Evolutionary conservation across 2,888 invertebrate species (phyloP), one percentile per base, ranked within the genome.

Genomic region (Drosophila seclusa): DNA sequence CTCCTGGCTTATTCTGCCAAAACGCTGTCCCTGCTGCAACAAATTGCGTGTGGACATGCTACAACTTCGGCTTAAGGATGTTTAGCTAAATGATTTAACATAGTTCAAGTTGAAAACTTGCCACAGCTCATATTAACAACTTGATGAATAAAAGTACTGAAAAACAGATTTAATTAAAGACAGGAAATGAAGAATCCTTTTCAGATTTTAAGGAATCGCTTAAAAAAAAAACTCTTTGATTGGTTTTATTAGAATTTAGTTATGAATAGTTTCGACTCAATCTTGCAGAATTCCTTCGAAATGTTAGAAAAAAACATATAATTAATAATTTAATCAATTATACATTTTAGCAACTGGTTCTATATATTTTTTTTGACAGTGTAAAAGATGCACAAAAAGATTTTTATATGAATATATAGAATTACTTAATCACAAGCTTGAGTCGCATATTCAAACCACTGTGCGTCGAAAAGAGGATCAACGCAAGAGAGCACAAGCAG

Each of bases 1-100:
- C 88, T 90, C 81, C 82, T 84, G 77, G 74, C 73, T 61, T 68
- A 64, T 64, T 67, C 38, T 36, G 50, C 40, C 63, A 52, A 74
- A 49, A 11, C 57, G 53, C 36, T 74, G 62, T 49, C 68, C 42
- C 69, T 74, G 75, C 78, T 78, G 77, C 79, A 78, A 62, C 75
- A 55, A 78, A 78, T 75, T 71, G 77, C 57, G 78, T 77, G 49
- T 40, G 64, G 59, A 71, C 63, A 61, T 21, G 42, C 10, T 31
- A 38, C 62, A 58, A 49, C 53, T 52, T 38, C 27, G 40, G 52
- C 49, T 50, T 40, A 49, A 38, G n/a, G 8, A 62, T 42, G 21
- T 52, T 38, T 40, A 4, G 40, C 48, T 29, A 59, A 58, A 24
- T 48, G 45, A 18, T 54, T 42, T 18, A 66, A 34, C 50, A 60